Evolutionary conservation across 2,888 invertebrate species (phyloP).

Genomic region (Zele albiditarsus): DNA sequence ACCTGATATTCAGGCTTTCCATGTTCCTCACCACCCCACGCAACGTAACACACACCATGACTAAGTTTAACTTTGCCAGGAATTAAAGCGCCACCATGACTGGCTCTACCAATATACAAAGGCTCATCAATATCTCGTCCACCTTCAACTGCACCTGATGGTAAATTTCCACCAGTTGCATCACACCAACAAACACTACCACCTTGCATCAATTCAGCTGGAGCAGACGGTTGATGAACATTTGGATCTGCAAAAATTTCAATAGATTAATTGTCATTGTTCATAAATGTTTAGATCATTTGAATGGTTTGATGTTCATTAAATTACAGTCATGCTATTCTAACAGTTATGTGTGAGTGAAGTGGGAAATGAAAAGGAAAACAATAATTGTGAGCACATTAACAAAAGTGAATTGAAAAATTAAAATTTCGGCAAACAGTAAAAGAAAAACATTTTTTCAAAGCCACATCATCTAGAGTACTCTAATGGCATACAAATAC

Average conservation of each 20-base stretch:
- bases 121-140: constrained; percentile 78
- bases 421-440: background rate
- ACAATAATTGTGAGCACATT: too few species aligned
- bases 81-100: constrained; percentile 82
- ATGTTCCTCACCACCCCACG: constrained; percentile 86
- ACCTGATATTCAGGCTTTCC: constrained; percentile 82
- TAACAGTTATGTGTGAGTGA: background rate
- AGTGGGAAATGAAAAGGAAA: background rate
- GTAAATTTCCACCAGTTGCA: constrained; percentile 80
- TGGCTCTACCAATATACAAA: constrained; percentile 81
- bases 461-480: background rate
- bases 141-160: constrained; percentile 83
- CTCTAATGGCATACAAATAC: constrained; percentile 68
- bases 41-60: constrained; percentile 80
- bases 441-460: background rate
- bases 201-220: constrained; percentile 49
- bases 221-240: constrained; percentile 53
- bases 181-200: constrained; percentile 81
- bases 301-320: background rate
- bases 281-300: background rate
- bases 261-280: background rate
- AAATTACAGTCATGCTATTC: background rate
- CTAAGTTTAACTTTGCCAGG: constrained; percentile 86
- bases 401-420: background rate
- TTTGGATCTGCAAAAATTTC: constrained; percentile 43